Evolutionary conservation across 64 coral and sea anemone species (phyloP), one percentile per base, ranked within the genome.

Genomic region (Montipora cactus): DNA sequence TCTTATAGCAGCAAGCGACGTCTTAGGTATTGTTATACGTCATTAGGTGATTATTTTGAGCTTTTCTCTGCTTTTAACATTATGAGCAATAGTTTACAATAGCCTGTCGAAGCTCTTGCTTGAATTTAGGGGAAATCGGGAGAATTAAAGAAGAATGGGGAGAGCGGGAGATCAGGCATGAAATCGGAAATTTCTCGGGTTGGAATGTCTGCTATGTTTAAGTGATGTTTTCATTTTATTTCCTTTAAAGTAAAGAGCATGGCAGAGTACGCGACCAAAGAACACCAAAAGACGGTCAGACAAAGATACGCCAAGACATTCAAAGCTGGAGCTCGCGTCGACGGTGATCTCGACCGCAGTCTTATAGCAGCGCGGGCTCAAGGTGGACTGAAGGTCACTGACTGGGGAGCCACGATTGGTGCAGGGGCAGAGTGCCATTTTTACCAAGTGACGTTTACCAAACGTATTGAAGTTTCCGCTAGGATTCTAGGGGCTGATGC

Each of bases 381-480:
- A 5, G 64, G 0, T 1, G 64, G 64, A 67, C 0, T 67, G 64
- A 67, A 67, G 15, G 64, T 67, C 14, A 67, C 64, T 67, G 64
- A 67, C 64, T 67, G 64, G 64, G 64, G 64, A 67, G 64, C 64
- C 64, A 67, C 64, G 15, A 67, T 67, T 67, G 64, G 64, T 67
- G 64, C 64, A 67, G 64, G 64, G 64, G 64, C 64, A 67, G 64
- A 67, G 64, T 67, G 64, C 64, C 64, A 67, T 67, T 67, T 67
- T 12, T 67, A 11, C 15, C 64, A 67, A 67, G 11, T 67, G 64
- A 16, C 64, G 64, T 67, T 67, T 67, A 16, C 64, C 64, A 67
- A 67, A 67, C 64, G 14, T 67, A 67, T 67, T 67, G 64, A 67
- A 67, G 64, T 67, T 67, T 4, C 4, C 64, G 64, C 10, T 67